These are phyloP conservation scores for Apodemia zela DNA, from an alignment of 2,888 invertebrate genomes.

Conservation along the genomic window DNA sequence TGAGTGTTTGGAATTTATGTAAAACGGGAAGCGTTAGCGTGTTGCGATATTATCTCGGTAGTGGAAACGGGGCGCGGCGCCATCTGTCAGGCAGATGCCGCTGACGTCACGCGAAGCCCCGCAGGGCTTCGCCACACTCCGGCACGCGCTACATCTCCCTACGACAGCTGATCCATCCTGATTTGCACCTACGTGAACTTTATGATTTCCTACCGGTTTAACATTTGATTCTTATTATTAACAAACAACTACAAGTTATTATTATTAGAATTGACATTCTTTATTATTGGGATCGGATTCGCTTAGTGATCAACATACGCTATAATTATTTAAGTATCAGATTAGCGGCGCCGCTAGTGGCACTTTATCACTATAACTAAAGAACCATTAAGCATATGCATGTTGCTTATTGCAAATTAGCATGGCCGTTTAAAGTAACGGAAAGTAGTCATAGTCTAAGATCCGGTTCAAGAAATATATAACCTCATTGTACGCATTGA, in stretches of 20 bases:
- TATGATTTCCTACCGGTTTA: constrained; percentile 42
- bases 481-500: too few relatives aligned
- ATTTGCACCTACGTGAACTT: constrained; percentile 50
- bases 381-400: too few relatives aligned
- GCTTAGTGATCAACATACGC: too few relatives aligned
- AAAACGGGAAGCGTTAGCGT: constrained; percentile 28
- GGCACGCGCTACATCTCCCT: constrained; percentile 44
- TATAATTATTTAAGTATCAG: too few relatives aligned
- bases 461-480: too few relatives aligned
- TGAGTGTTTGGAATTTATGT: constrained; percentile 23
- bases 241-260: background rate
- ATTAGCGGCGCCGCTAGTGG: too few relatives aligned
- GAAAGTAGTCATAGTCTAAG: too few relatives aligned
- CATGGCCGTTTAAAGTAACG: too few relatives aligned
- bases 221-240: constrained; percentile 13
- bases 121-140: constrained; percentile 50
- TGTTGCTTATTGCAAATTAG: too few relatives aligned
- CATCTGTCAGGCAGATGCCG: constrained; percentile 76
- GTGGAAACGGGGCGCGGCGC: constrained; percentile 55
- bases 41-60: constrained; percentile 68
- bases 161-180: constrained; percentile 67
- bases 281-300: too few relatives aligned
- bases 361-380: too few relatives aligned
- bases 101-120: constrained; percentile 77
- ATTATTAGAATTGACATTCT: too few relatives aligned